Base-by-base conservation (phyloP, 1,140 invertebrate species). In the Kradibia gibbosae region DNA sequence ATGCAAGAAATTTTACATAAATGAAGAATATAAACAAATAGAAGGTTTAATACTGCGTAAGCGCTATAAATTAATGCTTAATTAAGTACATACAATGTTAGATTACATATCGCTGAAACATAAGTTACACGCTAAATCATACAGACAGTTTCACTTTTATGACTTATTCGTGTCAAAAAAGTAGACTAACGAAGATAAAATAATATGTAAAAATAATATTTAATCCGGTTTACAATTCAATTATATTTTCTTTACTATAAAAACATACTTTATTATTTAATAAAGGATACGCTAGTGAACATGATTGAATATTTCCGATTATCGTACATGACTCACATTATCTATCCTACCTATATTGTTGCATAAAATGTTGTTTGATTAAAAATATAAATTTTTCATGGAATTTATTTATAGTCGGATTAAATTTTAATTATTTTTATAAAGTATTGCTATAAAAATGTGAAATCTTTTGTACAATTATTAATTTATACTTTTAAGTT, bases 1-100 rank as follows among this genome's bases (percentile, higher is more conserved):
- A 15, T 71, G 71, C 73, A 45, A 76, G 28, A 0, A 50, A 71
- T 60, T 50, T 75, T 81, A 81, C 60, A 36, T 13, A 17, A 48
- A 45, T 55, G 55, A 60, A 76, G 72, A 42, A 81, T 48, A 60
- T 77, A 77, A 76, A 81, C 39, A 70, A 55, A 76, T 39, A 53
- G 50, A 71, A 85, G 79, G 81, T 48, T 82, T 85, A 85, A 85
- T 84, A 85, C 85, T 84, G 84, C 78, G 74, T 81, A 85, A 71
- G 79, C 71, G 74, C 31, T 70, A 83, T 84, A 85, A 84, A 84
- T 84, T 82, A 76, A 48, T 70, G 17, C 70, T 78, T 81, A 81
- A 73, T 80, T 75, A 75, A 81, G 57, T 81, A 75, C 72, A 72
- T 75, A 81, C 70, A 74, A 73, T 60, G 53, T 62, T 80, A 67